Conservation (phyloP, 2,113 vertebrate species). For the Sus scrofa region T2T-Sscrofa CM000830.6:106059501-106060000, state of each 20-base stretch:
- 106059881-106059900: too few relatives aligned
- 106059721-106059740: constrained; percentile 37
- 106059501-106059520: too few relatives aligned
- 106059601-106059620: not conserved
- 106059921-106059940: too few relatives aligned
- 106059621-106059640: constrained; percentile 2
- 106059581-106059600: not conserved
- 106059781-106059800: constrained; percentile 11
- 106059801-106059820: too few relatives aligned
- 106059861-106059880: too few relatives aligned
- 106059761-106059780: constrained; percentile 16
- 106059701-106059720: not conserved
- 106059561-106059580: not conserved
- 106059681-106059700: not conserved
- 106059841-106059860: too few relatives aligned
- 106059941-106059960: too few relatives aligned
- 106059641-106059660: not conserved
- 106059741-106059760: constrained; percentile 10
- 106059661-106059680: not conserved
- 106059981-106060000: too few relatives aligned
- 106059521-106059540: not conserved
- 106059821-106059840: too few relatives aligned
- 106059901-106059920: too few relatives aligned
- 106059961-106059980: too few relatives aligned
- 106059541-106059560: constrained; percentile 5